These are phyloP conservation scores for Micromesistius poutassou DNA, from an alignment of 2,797 vertebrate species.

Conservation along the genomic window DNA sequence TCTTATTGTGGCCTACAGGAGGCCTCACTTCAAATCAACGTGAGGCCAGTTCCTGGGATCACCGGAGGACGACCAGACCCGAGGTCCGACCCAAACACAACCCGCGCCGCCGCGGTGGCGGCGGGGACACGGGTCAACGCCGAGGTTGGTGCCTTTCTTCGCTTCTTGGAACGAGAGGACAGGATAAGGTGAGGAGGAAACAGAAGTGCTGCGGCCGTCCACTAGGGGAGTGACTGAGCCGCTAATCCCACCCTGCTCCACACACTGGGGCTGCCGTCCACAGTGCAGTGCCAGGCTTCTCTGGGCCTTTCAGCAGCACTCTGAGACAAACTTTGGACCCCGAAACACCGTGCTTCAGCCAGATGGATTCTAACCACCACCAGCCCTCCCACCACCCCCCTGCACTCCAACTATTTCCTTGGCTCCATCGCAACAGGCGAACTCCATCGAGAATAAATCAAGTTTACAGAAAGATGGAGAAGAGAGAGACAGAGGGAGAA, in stretches of 20 bases:
- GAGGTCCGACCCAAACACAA: conserved; percentile 24
- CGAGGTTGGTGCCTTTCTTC: conserved; percentile 21
- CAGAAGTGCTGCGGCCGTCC: conserved; percentile 26
- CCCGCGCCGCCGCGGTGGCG: conserved; percentile 38
- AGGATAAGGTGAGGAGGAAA: conserved; percentile 28
- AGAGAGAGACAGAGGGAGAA: not conserved
- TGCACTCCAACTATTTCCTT: conserved; percentile 39
- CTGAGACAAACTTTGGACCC: conserved; percentile 36
- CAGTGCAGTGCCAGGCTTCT: conserved; percentile 57
- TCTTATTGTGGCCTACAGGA: conserved; percentile 48
- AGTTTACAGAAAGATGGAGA: not conserved
- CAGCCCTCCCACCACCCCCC: not conserved
- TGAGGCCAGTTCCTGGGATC: conserved; percentile 43
- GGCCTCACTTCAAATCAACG: conserved; percentile 42
- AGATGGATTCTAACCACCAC: conserved; percentile 35
- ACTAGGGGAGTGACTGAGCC: not conserved
- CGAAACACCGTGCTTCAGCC: conserved; percentile 32
- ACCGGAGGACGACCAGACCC: conserved; percentile 29
- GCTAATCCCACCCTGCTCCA: not conserved
- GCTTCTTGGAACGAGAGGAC: conserved; percentile 31
- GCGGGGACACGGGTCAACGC: conserved; percentile 39
- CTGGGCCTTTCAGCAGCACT: conserved; percentile 56
- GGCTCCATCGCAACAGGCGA: conserved; percentile 16
- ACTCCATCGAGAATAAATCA: conserved; percentile 33
- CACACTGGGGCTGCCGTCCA: conserved; percentile 4